A percentile compares a stretch with the other conserved stretches of the same genome.
phyloP scores from a whole-genome alignment of 2,113 vertebrate species.

The Mystacornis crossleyi region DNA sequence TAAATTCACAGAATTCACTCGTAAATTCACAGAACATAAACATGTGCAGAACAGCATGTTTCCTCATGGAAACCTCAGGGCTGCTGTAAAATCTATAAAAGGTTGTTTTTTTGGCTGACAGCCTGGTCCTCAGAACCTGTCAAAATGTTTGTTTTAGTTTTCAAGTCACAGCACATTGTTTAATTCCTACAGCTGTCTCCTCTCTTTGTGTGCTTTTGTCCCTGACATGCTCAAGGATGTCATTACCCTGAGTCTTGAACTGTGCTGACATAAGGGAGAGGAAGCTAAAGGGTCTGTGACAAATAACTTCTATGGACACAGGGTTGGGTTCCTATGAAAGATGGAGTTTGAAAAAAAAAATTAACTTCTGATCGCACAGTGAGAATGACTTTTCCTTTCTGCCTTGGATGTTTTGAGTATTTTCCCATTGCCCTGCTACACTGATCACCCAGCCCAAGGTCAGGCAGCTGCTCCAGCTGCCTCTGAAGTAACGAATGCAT shows the following conservation, averaged over 20 bases:
- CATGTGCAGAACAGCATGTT: not conserved
- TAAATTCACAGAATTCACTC: not conserved
- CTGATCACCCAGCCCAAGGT: fast-evolving
- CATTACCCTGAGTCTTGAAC: not conserved
- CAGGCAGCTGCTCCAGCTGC: not conserved
- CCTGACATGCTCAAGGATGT: not conserved
- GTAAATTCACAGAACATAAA: not conserved
- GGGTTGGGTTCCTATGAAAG: not conserved
- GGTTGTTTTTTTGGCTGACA: not conserved
- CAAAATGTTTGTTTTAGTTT: not conserved
- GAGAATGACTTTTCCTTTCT: not conserved
- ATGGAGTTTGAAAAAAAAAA: not conserved
- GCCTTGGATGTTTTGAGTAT: fast-evolving
- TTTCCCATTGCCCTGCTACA: not conserved
- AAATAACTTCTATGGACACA: not conserved
- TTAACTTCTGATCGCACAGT: not conserved
- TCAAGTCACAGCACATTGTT: not conserved
- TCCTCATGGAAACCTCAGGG: not conserved
- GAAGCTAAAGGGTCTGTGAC: not conserved
- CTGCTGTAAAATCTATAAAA: not conserved
- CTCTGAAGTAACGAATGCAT: not conserved
- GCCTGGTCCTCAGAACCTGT: not conserved
- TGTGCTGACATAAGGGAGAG: not conserved
- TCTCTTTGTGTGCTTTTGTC: not conserved
- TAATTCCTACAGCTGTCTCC: not conserved